These are phyloP conservation scores for Gonioctena quinquepunctata DNA, from an alignment of 1,140 invertebrate species.

Conservation along the genomic window DNA sequence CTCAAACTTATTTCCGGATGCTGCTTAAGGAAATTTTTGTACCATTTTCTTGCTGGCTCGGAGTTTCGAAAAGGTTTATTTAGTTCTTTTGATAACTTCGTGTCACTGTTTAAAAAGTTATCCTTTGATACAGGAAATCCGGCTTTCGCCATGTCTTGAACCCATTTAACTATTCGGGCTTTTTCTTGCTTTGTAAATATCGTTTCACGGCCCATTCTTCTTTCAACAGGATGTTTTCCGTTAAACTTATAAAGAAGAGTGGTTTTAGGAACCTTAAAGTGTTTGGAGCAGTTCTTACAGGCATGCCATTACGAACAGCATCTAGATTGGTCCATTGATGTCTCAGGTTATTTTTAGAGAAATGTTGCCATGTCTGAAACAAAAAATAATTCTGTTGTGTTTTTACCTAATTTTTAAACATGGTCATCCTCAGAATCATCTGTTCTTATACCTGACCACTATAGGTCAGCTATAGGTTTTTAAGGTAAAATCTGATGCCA, in stretches of 20 bases:
- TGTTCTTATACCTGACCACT: no score
- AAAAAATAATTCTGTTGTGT: not conserved
- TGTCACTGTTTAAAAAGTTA: not conserved
- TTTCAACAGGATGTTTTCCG: not conserved
- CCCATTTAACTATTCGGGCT: not conserved
- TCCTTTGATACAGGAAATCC: not conserved
- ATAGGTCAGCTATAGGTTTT: not conserved
- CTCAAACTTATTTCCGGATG: not conserved
- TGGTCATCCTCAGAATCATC: no score
- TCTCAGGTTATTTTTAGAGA: not conserved
- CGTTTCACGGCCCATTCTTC: not conserved
- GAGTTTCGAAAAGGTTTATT: not conserved
- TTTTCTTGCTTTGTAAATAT: not conserved
- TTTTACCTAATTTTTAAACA: no score
- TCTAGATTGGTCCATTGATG: not conserved
- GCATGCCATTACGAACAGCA: not conserved
- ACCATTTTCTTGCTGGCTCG: not conserved
- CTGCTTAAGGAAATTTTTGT: not conserved
- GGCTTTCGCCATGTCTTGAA: not conserved
- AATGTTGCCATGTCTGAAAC: not conserved
- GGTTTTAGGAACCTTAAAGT: not conserved
- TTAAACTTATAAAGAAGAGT: not conserved
- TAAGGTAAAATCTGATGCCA: not conserved
- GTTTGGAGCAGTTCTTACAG: not conserved
- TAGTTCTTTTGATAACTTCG: not conserved